Conservation (phyloP, 1,140 invertebrate species). For the Drosophila kanapiae region DNA sequence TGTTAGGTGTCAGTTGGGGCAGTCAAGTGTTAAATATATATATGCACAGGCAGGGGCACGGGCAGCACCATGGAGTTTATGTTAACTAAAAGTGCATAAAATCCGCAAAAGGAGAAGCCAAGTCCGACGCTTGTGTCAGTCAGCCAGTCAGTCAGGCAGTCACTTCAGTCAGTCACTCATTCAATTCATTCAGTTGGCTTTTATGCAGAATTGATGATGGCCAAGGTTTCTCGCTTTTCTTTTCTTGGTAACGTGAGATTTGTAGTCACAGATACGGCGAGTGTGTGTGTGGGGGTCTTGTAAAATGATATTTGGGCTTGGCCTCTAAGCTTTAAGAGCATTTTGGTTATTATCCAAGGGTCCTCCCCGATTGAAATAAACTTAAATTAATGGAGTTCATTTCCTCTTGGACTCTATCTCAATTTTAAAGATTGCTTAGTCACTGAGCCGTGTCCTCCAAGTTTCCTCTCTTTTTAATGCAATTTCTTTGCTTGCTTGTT, state of each 20-base stretch:
- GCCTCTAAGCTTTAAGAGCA: background rate
- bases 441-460: constrained; percentile 21
- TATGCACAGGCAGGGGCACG: constrained; percentile 5
- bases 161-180: constrained; percentile 45
- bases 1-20: constrained; percentile 78
- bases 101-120: constrained; percentile 56
- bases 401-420: constrained; percentile 17
- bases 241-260: constrained; percentile 52
- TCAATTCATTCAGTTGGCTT: constrained; percentile 50
- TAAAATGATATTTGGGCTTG: constrained; percentile 39
- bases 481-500: constrained; percentile 49
- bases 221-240: constrained; percentile 24
- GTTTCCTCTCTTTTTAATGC: constrained; percentile 35
- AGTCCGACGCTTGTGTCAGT: constrained; percentile 53
- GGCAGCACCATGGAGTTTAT: constrained; percentile 52
- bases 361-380: constrained; percentile 17
- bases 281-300: constrained; percentile 37
- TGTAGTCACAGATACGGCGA: constrained; percentile 10
- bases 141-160: constrained; percentile 33
- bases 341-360: constrained; percentile 17
- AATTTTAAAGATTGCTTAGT: constrained; percentile 42
- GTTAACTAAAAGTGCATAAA: constrained; percentile 84
- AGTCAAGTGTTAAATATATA: constrained; percentile 82
- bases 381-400: constrained; percentile 38
- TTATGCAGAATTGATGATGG: constrained; percentile 66